A percentile compares a stretch with the other conserved stretches of the same genome.
Evolutionary conservation across 2,888 invertebrate species (phyloP).

Genomic region (Cataglyphis cursor): DNA sequence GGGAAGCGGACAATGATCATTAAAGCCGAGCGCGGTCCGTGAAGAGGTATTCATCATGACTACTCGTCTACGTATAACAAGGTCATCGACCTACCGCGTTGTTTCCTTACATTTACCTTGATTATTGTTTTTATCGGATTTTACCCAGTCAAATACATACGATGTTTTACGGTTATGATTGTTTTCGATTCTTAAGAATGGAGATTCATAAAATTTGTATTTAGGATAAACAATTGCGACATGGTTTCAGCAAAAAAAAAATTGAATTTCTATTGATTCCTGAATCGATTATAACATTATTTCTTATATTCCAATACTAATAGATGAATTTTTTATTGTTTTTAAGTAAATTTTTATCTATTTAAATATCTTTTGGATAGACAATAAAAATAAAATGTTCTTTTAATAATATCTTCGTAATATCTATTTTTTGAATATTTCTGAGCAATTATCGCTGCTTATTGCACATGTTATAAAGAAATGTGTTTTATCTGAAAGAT

Average conservation of each 20-base stretch:
- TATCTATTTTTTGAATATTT: background rate
- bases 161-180: background rate
- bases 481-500: background rate
- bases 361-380: background rate
- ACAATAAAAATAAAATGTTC: background rate
- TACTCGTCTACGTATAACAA: constrained; percentile 61
- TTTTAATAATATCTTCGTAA: background rate
- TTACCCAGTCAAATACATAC: background rate
- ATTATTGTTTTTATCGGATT: constrained; percentile 33
- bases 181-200: background rate
- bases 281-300: background rate
- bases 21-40: constrained; percentile 71
- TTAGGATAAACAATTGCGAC: background rate
- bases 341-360: background rate
- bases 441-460: background rate
- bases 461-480: constrained; percentile 7
- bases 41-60: constrained; percentile 69
- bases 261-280: background rate
- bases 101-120: constrained; percentile 43
- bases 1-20: constrained; percentile 81
- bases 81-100: constrained; percentile 64
- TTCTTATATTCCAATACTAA: background rate
- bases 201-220: background rate
- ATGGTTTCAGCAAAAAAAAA: background rate
- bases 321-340: background rate